Evolutionary conservation across 2,888 invertebrate species (phyloP), one percentile per base, ranked within the genome.

Genomic region (Baccha elongata): DNA sequence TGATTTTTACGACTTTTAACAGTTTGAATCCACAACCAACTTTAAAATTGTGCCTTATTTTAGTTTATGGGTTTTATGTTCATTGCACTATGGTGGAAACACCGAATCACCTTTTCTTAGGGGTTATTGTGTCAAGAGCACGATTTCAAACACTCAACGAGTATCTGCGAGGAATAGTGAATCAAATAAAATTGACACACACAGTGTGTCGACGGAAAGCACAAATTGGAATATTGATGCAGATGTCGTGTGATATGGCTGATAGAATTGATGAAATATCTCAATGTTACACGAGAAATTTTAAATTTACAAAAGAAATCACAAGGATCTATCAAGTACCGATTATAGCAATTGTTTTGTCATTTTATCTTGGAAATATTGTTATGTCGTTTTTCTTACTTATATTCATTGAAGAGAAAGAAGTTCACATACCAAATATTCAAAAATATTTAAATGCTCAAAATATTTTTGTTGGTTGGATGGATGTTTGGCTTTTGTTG

Each of bases 261-360:
- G 60, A 60, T 13, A 11, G 26, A 71, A 60, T 71, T 21, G 60
- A 71, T 29, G 21, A 42, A 42, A 50, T 71, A 13, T 40, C 50
- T 10, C 26, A 7, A 17, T 58, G 50, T 19, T 37, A 32, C 0
- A n/a, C 4, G 1, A 11, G 29, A 35, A 60, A 40, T 21, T 40
- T 42, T 2, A 8, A 48, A 50, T 40, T 71, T 10, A n/a, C n/a
- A 10, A 58, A 11, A 10, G 21, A 50, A 8, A n/a, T 71, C 8
- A 50, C 35, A 4, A 35, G 19, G 0, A 4, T 71, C 1, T 71
- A 50, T 7, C 17, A 71, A 35, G 26, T 42, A 19, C 60, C 58
- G 2, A 10, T 60, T 10, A 3, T 50, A 5, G 19, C 42, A 17
- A 15, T 23, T 62, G 13, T 72, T 1, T 8, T 48, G 1, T 46